Base-by-base conservation (phyloP, 2,888 invertebrate species). In the Hymenopus coronatus region DNA sequence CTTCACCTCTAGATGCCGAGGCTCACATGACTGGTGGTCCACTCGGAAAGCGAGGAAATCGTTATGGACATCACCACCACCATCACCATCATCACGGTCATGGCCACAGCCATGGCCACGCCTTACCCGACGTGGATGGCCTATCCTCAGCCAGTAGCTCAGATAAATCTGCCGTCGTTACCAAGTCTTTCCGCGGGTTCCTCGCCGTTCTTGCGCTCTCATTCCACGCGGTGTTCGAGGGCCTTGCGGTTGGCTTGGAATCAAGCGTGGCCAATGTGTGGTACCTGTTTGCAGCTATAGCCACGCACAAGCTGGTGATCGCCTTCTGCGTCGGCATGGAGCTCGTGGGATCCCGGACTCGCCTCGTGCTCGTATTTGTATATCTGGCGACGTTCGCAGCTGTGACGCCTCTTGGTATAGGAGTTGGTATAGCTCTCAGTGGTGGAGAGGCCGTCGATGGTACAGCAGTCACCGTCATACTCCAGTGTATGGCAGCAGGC, bases 161-260 rank as follows among this genome's bases (percentile, higher is more conserved):
- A 28, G 87, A 81, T 28, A 28, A 27, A 14, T 28, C 28, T 30
- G 87, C 89, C 20, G 84, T 89, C 14, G 90, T 90, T n/a, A 89
- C 90, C 28, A 90, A 90, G 92, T 94, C 94, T 2, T 92, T 97
- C 86, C 95, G 96, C 90, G 97, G 97, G 28, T 93, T 98, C 27
- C 94, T 98, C 88, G 96, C 98, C 88, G 97, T 98, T 0, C 93
- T 97, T 84, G 98, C 98, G 1, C 94, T 98, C 33, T 97, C 97
- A 20, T 95, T 98, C 90, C 98, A 98, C 92, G 98, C 98, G 92
- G 94, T 97, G 1, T 97, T 98, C 92, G 98, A 98, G 94, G 98
- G 97, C 28, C 93, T 97, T 88, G 97, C 97, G 25, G 96, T 98
- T 25, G 97, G 97, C 0, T 93, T 97, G 88, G 97, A 97, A 92